Percentiles rank a stretch among this genome's conserved stretches.
phyloP scores from a whole-genome alignment of 2,888 invertebrate genomes.

The Drosophila hamatofila region DNA sequence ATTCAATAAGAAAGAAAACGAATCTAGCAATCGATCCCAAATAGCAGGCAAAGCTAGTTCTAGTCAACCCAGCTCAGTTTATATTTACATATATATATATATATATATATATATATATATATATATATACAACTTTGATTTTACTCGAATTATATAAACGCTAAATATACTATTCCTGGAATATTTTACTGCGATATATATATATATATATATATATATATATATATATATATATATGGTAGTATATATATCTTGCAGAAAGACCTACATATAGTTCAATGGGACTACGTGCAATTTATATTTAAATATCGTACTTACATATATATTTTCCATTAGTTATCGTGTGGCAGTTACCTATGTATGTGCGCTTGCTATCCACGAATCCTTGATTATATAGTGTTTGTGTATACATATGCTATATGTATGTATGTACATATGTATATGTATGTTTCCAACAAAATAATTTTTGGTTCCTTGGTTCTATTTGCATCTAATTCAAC shows the following conservation, averaged over 20 bases:
- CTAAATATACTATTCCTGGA: conserved; percentile 28
- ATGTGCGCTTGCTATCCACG: conserved; percentile 15
- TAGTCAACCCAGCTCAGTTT: neutral
- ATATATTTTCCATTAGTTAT: neutral
- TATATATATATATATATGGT: neutral
- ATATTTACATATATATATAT: conserved; percentile 17
- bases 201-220: neutral
- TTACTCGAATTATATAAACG: conserved; percentile 15
- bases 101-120: conserved; percentile 18
- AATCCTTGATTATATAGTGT: too few relatives aligned
- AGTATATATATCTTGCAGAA: neutral
- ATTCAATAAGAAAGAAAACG: neutral
- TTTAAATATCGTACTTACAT: neutral
- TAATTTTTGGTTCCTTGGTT: conserved; percentile 59
- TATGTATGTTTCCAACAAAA: conserved; percentile 46
- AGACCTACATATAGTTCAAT: neutral
- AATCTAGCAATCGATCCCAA: neutral
- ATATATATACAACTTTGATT: neutral
- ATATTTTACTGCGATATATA: conserved; percentile 9
- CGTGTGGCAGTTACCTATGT: neutral
- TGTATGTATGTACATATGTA: too few relatives aligned
- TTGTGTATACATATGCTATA: neutral
- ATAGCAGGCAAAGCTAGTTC: neutral
- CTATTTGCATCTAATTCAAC: conserved; percentile 45
- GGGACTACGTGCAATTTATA: conserved; percentile 57